Conservation (phyloP, 1,140 invertebrate species). For the Atta colombica region DNA sequence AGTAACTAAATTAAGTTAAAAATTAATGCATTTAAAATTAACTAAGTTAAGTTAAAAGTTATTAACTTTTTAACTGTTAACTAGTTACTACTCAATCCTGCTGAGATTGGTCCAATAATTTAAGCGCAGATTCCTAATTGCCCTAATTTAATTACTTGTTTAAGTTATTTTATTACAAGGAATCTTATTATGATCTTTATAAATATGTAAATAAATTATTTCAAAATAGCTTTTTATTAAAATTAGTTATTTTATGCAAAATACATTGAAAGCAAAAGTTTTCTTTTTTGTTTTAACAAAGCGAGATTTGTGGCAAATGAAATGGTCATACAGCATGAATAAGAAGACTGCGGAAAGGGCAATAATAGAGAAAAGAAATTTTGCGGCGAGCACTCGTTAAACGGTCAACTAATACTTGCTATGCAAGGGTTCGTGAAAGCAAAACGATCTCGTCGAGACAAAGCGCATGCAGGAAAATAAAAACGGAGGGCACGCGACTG, state of each 20-base stretch:
- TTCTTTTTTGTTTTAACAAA: neutral
- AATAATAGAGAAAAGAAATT: constrained; percentile 13
- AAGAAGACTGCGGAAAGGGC: constrained; percentile 13
- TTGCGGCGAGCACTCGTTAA: constrained; percentile 37
- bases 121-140: too few relatives aligned
- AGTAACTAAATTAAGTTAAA: too few relatives aligned
- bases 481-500: constrained; percentile 24
- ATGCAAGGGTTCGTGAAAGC: constrained; percentile 29
- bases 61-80: too few relatives aligned
- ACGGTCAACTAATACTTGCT: constrained; percentile 27
- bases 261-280: neutral
- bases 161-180: too few relatives aligned
- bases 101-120: too few relatives aligned
- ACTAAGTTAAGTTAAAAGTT: too few relatives aligned
- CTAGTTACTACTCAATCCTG: too few relatives aligned
- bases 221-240: neutral
- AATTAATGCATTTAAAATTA: too few relatives aligned
- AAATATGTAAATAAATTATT: neutral
- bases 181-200: too few relatives aligned
- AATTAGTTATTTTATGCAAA: neutral
- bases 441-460: constrained; percentile 60
- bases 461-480: constrained; percentile 34
- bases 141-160: too few relatives aligned
- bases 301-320: neutral
- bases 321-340: neutral